Evolutionary conservation across 2,888 invertebrate species (phyloP), one percentile per base, ranked within the genome.

Genomic region (Acanthosepion esculentum): DNA sequence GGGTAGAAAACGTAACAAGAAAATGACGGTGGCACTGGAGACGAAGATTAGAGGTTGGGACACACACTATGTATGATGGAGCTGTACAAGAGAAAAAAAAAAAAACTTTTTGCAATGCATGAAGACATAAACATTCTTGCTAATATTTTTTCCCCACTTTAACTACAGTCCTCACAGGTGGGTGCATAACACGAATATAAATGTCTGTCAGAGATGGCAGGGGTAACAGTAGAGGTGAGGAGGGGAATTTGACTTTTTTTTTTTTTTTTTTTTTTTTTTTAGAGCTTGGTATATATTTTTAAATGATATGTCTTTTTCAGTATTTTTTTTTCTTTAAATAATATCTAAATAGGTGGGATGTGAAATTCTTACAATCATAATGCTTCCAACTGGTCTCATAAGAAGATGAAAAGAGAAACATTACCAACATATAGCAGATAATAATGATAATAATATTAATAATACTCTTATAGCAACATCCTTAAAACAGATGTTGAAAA

Each of bases 341-440:
- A 91, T 91, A 91, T 29, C 23, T 91, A 92, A 92, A 92, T 92
- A 92, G 92, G 78, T 78, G n/a, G 33, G 78, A 78, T 78, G n/a
- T 78, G 78, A 78, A 92, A 92, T 48, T 48, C 50, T 92, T 48
- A 92, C 23, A 92, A 50, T 92, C 92, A 92, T 92, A 92, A 92
- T 92, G 48, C 48, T 92, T 92, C 92, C 48, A 92, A 92, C 92
- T 48, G 48, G 50, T 92, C n/a, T 48, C 26, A 29, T 50, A 26
- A 92, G 48, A 48, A 92, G 26, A n/a, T n/a, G n/a, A 33, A n/a
- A 78, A 78, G 12, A 78, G n/a, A 78, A 78, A 10, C 33, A 3
- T n/a, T 78, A 78, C 15, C 15, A n/a, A 78, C 15, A 78, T n/a
- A n/a, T 78, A 33, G n/a, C n/a, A 15, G 33, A 20, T 59, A 59